A percentile compares a stretch with the other conserved stretches of the same genome.
phyloP scores from a whole-genome alignment of 2,797 vertebrate species.

The Sphenopsis melanotis region DNA sequence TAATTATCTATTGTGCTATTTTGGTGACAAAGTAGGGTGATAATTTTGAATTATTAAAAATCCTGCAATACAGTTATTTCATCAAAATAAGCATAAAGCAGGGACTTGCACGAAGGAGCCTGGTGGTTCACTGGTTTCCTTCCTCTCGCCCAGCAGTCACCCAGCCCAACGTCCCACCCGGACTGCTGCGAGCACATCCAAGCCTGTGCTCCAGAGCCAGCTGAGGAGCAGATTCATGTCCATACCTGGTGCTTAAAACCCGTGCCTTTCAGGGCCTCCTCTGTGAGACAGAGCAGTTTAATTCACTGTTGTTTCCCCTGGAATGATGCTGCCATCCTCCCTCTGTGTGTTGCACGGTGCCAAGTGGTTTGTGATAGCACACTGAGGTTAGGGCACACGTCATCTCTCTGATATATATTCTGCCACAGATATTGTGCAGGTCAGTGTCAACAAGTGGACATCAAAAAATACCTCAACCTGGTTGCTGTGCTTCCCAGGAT shows the following conservation, averaged over 20 bases:
- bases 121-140: not conserved
- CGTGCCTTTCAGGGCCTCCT: not conserved
- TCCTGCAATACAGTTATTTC: not conserved
- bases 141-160: not conserved
- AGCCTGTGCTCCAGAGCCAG: not conserved
- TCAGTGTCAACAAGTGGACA: not conserved
- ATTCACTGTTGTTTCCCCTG: not conserved
- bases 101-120: not conserved
- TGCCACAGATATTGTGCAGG: not conserved
- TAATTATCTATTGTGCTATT: slow-evolving; percentile 32
- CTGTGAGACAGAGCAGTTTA: not conserved
- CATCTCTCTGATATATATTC: not conserved
- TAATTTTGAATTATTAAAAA: slow-evolving; percentile 39
- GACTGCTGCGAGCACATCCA: rapidly evolving
- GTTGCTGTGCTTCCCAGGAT: not conserved
- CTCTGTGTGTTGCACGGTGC: not conserved
- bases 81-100: not conserved
- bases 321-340: not conserved
- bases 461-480: not conserved
- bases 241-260: not conserved
- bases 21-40: not conserved
- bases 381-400: rapidly evolving
- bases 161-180: not conserved
- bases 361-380: not conserved
- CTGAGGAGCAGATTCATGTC: not conserved